Conservation (phyloP, 2,113 vertebrate genomes). For the Cottus gobio region DNA sequence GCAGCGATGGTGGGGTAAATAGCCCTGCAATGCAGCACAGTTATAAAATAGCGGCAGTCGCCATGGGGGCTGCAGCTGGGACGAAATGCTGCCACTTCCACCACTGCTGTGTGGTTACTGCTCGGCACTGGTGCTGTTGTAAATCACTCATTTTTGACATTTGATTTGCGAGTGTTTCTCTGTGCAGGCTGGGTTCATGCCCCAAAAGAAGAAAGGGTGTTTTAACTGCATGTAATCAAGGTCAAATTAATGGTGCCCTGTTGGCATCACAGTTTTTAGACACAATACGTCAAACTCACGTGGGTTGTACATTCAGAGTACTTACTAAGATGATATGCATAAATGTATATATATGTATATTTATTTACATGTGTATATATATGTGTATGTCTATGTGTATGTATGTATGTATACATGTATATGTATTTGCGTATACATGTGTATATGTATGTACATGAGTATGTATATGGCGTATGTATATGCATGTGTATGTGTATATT, state of each 20-base stretch:
- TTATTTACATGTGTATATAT: too few species aligned
- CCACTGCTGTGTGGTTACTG: background rate
- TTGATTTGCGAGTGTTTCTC: background rate
- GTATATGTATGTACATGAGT: too few species aligned
- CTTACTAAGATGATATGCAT: background rate
- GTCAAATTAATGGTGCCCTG: background rate
- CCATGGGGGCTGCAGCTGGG: constrained; percentile 41
- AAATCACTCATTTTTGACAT: background rate
- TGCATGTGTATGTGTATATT: too few species aligned
- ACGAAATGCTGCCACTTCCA: constrained; percentile 8
- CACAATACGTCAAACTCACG: background rate
- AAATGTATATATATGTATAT: background rate
- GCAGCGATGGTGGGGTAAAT: constrained; percentile 37
- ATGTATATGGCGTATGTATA: too few species aligned
- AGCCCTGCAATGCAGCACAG: constrained; percentile 75
- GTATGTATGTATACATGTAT: too few species aligned
- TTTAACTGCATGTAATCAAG: background rate
- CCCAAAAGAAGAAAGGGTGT: background rate
- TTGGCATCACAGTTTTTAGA: background rate
- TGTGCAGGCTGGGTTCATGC: background rate
- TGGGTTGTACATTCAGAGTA: background rate
- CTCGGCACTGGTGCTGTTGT: background rate
- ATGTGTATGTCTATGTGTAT: too few species aligned
- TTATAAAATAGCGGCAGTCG: constrained; percentile 57
- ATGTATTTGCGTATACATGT: too few species aligned